Conservation (phyloP, 1,140 invertebrate genomes). For the Proales similis region DNA sequence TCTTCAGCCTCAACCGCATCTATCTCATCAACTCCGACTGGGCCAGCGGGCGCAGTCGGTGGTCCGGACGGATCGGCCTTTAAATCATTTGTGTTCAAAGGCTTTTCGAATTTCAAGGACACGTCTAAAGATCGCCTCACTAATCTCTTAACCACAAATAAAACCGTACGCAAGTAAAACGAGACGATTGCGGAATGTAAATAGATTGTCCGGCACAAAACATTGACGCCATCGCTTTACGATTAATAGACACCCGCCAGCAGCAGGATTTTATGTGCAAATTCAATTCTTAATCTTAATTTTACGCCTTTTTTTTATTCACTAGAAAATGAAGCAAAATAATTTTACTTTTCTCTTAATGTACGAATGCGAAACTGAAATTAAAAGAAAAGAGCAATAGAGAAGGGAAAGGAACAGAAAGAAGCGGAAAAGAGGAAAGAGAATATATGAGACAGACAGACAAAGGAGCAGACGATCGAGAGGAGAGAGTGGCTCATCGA, state of each 20-base stretch:
- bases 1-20: conserved; percentile 18
- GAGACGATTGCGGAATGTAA: not conserved
- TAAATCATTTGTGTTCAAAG: conserved; percentile 35
- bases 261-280: not conserved
- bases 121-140: conserved; percentile 28
- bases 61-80: not conserved
- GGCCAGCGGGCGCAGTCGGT: too few species aligned
- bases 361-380: not conserved
- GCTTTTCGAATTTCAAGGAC: conserved; percentile 22
- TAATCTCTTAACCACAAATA: conserved; percentile 31
- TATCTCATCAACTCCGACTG: conserved; percentile 9
- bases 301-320: not conserved
- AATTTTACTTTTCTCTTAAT: not conserved
- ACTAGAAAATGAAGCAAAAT: not conserved
- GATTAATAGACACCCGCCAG: too few species aligned
- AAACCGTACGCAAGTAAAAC: conserved; percentile 12
- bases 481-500: not conserved
- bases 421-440: not conserved
- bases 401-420: not conserved
- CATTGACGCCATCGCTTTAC: too few species aligned
- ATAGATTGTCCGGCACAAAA: not conserved
- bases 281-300: not conserved
- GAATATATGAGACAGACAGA: not conserved
- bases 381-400: too few species aligned
- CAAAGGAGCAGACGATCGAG: not conserved